Evolutionary conservation across 2,797 vertebrate species (phyloP).

Genomic region (Dendrocincla tyrannina): DNA sequence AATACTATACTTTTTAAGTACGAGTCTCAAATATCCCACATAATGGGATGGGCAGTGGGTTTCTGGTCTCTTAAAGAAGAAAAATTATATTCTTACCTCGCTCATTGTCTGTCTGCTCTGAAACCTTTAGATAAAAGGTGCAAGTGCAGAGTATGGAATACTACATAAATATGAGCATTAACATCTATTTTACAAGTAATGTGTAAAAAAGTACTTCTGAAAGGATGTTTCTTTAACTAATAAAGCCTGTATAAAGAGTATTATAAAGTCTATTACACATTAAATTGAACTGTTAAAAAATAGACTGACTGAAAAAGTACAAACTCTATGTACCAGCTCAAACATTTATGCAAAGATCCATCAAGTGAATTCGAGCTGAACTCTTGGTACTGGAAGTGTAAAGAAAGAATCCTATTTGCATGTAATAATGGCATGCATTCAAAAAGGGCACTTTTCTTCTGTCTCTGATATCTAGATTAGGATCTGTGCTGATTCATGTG

Average conservation of each 20-base stretch:
- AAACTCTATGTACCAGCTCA: neutral
- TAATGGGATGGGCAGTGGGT: neutral
- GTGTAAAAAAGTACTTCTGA: neutral
- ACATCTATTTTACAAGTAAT: neutral
- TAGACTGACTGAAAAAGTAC: neutral
- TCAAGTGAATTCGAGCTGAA: neutral
- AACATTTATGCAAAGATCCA: conserved; percentile 1
- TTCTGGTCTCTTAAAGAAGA: neutral
- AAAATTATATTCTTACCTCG: neutral
- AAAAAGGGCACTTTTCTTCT: neutral
- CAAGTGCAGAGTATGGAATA: neutral
- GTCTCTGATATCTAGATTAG: neutral
- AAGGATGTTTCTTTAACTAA: neutral
- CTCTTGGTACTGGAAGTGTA: neutral
- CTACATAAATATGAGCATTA: neutral
- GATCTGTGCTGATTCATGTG: neutral
- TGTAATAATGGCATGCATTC: neutral
- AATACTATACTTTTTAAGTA: neutral
- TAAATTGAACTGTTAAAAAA: conserved; percentile 16
- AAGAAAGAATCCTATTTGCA: conserved; percentile 8
- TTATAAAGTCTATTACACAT: neutral
- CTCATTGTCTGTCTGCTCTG: neutral
- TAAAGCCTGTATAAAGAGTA: neutral
- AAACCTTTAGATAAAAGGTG: neutral
- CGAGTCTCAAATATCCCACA: neutral